Evolutionary conservation across 2,888 invertebrate genomes (phyloP), one percentile per base, ranked within the genome.

Genomic region (Ophion costatus): DNA sequence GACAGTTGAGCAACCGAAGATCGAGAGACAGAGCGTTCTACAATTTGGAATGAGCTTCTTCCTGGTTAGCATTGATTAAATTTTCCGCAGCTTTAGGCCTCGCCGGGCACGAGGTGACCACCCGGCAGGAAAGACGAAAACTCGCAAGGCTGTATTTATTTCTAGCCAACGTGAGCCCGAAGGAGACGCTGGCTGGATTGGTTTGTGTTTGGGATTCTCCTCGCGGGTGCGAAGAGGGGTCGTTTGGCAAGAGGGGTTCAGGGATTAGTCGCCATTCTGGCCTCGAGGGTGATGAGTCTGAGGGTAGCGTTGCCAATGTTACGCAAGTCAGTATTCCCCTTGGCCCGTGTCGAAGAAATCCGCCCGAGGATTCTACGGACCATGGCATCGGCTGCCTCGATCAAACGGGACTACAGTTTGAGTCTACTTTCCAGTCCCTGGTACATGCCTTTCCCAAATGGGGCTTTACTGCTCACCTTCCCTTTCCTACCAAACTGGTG

Each of bases 61-160:
- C 56, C 56, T 33, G 78, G 88, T 81, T 87, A 86, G 88, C 91
- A 91, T 90, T 91, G 90, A 91, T 91, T 91, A 89, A 90, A 91
- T 91, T 90, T 89, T 85, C 87, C 88, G 87, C 86, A 82, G 88
- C 78, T 78, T 82, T 84, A 61, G 85, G 77, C 81, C 67, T 79
- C 38, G 73, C 59, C 59, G 64, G 64, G 71, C 76, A 61, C 64
- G 77, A 82, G 67, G 67, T 67, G 56, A 84, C 71, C 85, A 87
- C 82, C 80, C 33, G 74, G 74, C 51, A 56, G 64, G 61, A 78
- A 80, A 64, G 79, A 29, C 45, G 11, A 11, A 56, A n/a, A 63
- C 51, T 73, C 20, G 38, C 73, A 69, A 42, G 29, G 75, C 82
- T 85, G 87, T 90, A 89, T 80, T 83, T 87, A 87, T 69, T 86